Base-by-base conservation (phyloP, 2,113 vertebrate species). In the Progne subis region DNA sequence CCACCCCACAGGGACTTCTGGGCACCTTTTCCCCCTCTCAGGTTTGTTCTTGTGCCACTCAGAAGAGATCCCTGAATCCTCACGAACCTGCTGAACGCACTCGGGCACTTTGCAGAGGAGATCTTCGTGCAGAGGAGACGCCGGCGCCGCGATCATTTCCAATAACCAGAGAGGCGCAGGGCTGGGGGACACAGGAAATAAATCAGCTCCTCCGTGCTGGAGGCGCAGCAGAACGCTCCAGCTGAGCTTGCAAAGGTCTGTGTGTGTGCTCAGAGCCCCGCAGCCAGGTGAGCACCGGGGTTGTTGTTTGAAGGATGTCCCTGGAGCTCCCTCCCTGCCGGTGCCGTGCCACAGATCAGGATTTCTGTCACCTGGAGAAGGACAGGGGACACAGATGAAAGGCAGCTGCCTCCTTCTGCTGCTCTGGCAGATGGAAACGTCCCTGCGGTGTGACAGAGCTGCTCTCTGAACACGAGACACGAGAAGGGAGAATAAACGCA, bases 201-300 rank as follows among this genome's bases (percentile, higher is more conserved):
- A 61, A 9, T 43, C 18, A 37, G 37, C 18, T 55, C 11, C 29
- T 32, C 11, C 18, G 5, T 2, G 7, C 64, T 16, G 52, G 92
- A 32, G 75, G 49, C 72, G 81, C 86, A 78, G 88, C 80, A 77
- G 72, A 67, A 67, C 2, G 7, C 18, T 86, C 63, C 82, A 86
- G 88, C 77, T 86, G 88, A 93, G 86, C 65, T 52, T 63, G 76
- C 82, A 67, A 8, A 92, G 91, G 53, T 31, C 29, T 6, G 23
- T 37, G 37, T 37, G 37, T 28, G 47, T 8, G 37, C 47, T 9
- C n/a, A 2, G 29, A 37, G 60, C 60, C 52, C 52, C 41, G 56
- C 92, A 71, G 75, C n/a, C 77, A 31, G 69, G 76, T 39, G 86
- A 92, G 37, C 37, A 37, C 37, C 37, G 37, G 37, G 37, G 37